Percentiles rank a stretch among this genome's conserved stretches.
phyloP scores from a whole-genome alignment of 1,140 invertebrate genomes.

The Wasmannia auropunctata region DNA sequence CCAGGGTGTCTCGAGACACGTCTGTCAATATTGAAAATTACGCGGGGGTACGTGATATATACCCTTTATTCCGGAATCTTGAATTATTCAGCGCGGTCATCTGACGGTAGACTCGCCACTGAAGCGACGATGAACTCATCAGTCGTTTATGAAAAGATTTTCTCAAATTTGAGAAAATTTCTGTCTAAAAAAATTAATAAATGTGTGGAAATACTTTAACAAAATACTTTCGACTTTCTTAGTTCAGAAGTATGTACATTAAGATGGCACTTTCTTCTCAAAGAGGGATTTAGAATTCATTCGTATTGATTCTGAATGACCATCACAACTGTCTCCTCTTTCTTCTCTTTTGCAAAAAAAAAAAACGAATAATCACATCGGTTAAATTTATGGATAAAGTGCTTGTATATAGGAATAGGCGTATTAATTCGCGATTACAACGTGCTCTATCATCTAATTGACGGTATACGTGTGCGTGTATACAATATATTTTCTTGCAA shows the following conservation, averaged over 20 bases:
- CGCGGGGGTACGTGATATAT: slow-evolving; percentile 47
- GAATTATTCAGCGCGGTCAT: slow-evolving; percentile 62
- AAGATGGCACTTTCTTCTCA: background rate
- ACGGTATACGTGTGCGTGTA: too few species aligned
- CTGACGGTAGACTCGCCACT: background rate
- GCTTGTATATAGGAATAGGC: background rate
- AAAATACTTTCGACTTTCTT: background rate
- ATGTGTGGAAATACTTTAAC: background rate
- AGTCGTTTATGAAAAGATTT: background rate
- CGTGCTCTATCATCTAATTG: background rate
- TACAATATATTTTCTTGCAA: background rate
- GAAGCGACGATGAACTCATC: background rate
- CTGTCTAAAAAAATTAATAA: background rate
- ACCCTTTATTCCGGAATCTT: slow-evolving; percentile 51
- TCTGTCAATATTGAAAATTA: slow-evolving; percentile 72
- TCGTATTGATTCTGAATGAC: background rate
- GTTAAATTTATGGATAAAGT: background rate
- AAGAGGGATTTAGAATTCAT: background rate
- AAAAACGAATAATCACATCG: background rate
- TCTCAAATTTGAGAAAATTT: background rate
- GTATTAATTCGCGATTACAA: background rate
- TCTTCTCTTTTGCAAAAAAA: background rate
- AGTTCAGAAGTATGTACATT: background rate
- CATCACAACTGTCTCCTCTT: background rate
- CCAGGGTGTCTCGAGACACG: slow-evolving; percentile 19